Percentiles rank a stretch among this genome's conserved stretches.
Evolutionary conservation across 2,113 vertebrate species (phyloP).

Genomic region (Helogale parvula): DNA sequence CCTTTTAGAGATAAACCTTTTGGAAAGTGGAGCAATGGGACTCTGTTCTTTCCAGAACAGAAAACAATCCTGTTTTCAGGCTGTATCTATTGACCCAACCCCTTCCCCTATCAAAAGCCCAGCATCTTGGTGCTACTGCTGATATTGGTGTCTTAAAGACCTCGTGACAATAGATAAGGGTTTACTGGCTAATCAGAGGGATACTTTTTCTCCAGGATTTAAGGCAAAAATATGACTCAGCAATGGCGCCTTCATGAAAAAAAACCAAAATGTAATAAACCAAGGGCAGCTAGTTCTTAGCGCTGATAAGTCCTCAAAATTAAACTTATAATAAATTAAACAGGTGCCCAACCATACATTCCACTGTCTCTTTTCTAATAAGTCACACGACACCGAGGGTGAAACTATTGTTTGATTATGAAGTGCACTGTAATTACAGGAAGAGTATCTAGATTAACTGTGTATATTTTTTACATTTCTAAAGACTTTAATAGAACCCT

Average conservation of each 20-base stretch:
- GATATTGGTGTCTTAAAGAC: background rate
- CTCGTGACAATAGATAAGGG: background rate
- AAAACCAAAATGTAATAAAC: background rate
- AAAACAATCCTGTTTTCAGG: background rate
- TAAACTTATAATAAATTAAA: background rate
- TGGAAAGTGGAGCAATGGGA: background rate
- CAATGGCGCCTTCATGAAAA: background rate
- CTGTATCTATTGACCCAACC: background rate
- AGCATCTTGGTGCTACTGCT: background rate
- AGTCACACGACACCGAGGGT: background rate
- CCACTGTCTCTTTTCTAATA: background rate
- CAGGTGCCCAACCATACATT: background rate
- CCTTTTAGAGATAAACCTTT: background rate
- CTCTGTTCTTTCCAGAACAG: background rate
- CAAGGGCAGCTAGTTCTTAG: background rate
- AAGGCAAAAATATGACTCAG: background rate
- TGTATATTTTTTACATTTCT: background rate
- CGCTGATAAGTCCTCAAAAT: background rate
- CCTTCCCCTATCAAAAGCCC: background rate
- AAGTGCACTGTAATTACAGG: background rate
- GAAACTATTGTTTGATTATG: background rate
- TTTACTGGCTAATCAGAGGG: background rate
- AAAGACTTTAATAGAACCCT: background rate
- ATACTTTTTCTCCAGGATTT: background rate
- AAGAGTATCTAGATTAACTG: background rate